Conservation (phyloP, 1,140 invertebrate species). For the Drosophila neocordata region DNA sequence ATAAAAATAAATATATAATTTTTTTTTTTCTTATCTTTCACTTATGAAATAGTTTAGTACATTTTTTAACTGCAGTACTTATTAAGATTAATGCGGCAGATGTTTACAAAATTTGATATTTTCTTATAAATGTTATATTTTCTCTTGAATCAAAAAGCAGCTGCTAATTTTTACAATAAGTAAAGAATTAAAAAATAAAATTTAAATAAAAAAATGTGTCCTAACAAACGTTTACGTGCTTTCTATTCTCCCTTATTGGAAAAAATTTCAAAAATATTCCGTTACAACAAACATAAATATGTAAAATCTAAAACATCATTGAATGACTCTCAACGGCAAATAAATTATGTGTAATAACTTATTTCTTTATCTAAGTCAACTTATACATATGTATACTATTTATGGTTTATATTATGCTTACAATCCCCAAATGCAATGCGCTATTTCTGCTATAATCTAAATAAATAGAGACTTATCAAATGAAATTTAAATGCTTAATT, state of each 20-base stretch:
- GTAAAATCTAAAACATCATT: too few relatives aligned
- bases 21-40: neutral
- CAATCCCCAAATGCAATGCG: neutral
- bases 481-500: neutral
- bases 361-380: too few relatives aligned
- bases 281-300: too few relatives aligned
- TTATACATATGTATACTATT: too few relatives aligned
- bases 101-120: slow-evolving; percentile 3
- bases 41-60: neutral
- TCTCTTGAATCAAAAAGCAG: neutral
- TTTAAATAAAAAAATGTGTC: neutral
- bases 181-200: neutral
- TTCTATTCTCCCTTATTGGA: too few relatives aligned
- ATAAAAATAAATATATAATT: neutral
- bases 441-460: too few relatives aligned
- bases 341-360: too few relatives aligned
- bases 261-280: too few relatives aligned
- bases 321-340: too few relatives aligned
- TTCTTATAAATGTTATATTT: neutral
- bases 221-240: neutral
- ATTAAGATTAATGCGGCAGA: slow-evolving; percentile 3
- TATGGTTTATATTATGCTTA: too few relatives aligned
- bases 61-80: slow-evolving; percentile 4
- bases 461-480: neutral
- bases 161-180: slow-evolving; percentile 1